These are phyloP conservation scores for Pterocles orientalis DNA, from an alignment of 2,113 vertebrate species.

Conservation along the genomic window DNA sequence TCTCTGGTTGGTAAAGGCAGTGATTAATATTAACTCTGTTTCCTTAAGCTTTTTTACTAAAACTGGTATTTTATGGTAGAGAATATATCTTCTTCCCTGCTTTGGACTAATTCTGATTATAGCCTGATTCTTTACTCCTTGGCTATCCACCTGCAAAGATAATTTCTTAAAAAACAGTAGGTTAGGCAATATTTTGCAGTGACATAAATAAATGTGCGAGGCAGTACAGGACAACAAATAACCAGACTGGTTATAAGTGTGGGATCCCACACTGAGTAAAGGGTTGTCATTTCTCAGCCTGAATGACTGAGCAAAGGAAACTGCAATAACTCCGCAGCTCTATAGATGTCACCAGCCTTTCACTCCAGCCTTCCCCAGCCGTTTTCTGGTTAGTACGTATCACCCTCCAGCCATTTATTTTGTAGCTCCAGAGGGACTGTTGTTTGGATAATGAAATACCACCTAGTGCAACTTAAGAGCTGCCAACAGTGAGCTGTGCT, in stretches of 20 bases:
- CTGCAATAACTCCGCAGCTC: slow-evolving; percentile 19
- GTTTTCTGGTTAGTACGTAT: not conserved
- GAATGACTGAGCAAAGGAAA: not conserved
- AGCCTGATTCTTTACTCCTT: not conserved
- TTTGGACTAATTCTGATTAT: not conserved
- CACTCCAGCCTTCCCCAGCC: not conserved
- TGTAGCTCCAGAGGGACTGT: not conserved
- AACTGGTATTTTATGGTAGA: not conserved
- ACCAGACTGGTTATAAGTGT: not conserved
- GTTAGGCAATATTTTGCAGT: not conserved
- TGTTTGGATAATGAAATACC: not conserved
- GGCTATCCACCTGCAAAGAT: not conserved
- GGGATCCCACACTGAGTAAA: not conserved
- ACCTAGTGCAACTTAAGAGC: not conserved
- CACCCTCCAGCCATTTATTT: not conserved
- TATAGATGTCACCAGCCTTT: slow-evolving; percentile 49
- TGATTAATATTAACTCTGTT: not conserved
- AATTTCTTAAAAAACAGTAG: not conserved
- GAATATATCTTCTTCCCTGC: not conserved
- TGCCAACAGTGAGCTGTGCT: slow-evolving; percentile 1
- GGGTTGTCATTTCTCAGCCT: not conserved
- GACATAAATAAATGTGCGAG: not conserved
- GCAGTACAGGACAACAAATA: not conserved
- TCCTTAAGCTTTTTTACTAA: not conserved
- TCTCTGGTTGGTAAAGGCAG: not conserved